These are phyloP conservation scores for Laticauda laticaudata DNA, from an alignment of 2,113 vertebrate species.

Conservation along the genomic window DNA sequence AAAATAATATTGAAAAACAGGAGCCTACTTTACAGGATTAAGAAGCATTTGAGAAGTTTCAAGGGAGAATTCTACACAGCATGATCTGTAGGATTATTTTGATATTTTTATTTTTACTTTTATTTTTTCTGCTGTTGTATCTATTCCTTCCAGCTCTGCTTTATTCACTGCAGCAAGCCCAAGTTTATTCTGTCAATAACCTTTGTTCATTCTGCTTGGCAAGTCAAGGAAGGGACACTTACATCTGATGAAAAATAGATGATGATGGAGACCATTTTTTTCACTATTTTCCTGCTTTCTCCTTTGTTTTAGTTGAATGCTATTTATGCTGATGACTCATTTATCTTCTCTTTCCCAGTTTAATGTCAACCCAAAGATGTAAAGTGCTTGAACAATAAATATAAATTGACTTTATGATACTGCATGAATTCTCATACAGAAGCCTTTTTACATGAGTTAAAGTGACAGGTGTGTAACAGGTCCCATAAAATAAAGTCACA, in stretches of 20 bases:
- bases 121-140: neutral
- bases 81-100: neutral
- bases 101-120: neutral
- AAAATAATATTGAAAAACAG: neutral
- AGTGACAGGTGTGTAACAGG: constrained; percentile 69
- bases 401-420: constrained; percentile 67
- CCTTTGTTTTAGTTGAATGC: constrained; percentile 46
- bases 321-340: neutral
- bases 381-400: constrained; percentile 64
- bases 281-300: neutral
- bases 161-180: neutral
- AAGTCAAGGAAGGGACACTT: neutral
- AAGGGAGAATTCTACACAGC: neutral
- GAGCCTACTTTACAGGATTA: neutral
- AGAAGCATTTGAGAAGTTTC: neutral
- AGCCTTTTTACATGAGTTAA: constrained; percentile 69
- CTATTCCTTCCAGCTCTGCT: neutral
- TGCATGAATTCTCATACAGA: constrained; percentile 38
- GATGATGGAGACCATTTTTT: neutral
- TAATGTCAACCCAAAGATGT: constrained; percentile 52
- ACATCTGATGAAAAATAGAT: neutral
- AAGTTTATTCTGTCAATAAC: neutral
- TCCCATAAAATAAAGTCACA: constrained; percentile 70
- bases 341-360: constrained; percentile 50
- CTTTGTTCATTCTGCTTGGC: neutral